Evolutionary conservation across 2,113 vertebrate species (phyloP).

Genomic region (Urocolius indicus): DNA sequence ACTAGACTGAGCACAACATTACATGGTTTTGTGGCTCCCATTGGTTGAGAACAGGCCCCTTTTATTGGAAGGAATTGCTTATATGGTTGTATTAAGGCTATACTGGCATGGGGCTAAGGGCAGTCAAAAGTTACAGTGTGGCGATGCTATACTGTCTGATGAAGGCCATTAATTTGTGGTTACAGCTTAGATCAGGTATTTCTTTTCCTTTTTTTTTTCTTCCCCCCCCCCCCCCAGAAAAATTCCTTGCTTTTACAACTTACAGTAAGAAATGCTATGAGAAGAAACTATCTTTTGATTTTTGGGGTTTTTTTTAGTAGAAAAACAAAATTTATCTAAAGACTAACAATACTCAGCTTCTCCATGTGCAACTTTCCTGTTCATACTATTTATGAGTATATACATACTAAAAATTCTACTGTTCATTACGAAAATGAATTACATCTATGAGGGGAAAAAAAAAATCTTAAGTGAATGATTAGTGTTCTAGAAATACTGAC

Average conservation of each 20-base stretch:
- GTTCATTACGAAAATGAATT: neutral
- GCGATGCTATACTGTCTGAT: neutral
- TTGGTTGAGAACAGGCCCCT: neutral
- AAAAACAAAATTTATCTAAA: neutral
- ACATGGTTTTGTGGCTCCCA: neutral
- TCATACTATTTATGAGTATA: neutral
- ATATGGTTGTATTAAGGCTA: neutral
- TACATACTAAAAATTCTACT: neutral
- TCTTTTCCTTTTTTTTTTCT: neutral
- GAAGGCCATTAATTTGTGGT: neutral
- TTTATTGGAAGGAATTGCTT: neutral
- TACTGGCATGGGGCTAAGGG: neutral
- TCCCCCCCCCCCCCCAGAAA: fast-evolving
- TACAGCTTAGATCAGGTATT: neutral
- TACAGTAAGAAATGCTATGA: neutral
- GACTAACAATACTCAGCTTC: neutral
- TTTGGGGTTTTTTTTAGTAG: neutral
- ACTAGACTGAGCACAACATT: neutral
- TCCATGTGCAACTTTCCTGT: neutral
- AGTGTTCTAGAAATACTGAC: neutral
- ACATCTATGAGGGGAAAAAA: neutral
- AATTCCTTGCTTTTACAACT: neutral
- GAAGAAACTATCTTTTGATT: neutral
- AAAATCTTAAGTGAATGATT: neutral
- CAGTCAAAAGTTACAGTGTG: neutral